Evolutionary conservation across 2,797 vertebrate genomes (phyloP), one percentile per base, ranked within the genome.

Genomic region (Cryptoblepharus egeriae): DNA sequence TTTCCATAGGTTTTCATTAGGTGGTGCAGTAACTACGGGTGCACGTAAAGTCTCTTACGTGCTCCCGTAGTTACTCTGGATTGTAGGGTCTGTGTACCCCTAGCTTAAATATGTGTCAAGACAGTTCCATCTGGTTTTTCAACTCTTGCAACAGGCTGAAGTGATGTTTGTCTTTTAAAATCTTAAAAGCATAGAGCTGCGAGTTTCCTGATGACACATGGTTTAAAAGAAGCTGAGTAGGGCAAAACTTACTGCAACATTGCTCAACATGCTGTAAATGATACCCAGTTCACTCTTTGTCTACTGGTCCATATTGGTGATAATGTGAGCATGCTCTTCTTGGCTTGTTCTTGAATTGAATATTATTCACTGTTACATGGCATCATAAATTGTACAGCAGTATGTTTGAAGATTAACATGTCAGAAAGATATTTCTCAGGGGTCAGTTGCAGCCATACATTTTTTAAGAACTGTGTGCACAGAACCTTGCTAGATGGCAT

Each of bases 141-240:
- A 84, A 39, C 28, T 49, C 64, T 73, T 79, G 64, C 80, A 86
- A 68, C 12, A 77, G 58, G 32, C 1, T 82, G 58, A 80, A 73
- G 12, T 12, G 0, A 0, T 2, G 20, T 64, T 2, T 5, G 24
- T 57, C 86, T 91, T 85, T 82, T 4, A 71, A 74, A 55, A 10
- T 79, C 57, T 55, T 22, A 37, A 84, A 84, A 61, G 3, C 6
- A 3, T 63, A 78, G 70, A 28, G 13, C 74, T 86, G 16, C 52
- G 32, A 1, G 3, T 55, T 86, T 89, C 35, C 61, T 77, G 30
- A n/a, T 60, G 75, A 60, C 30, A 22, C 30, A 55, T 13, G 18
- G 80, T 86, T 85, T 68, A 57, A 86, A 88, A 49, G 32, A 55
- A 82, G 79, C 57, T 61, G 55, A 67, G 75, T 61, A 26, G 64